Evolutionary conservation across 2,888 invertebrate genomes (phyloP).

Genomic region (Leptogaster cylindrica): DNA sequence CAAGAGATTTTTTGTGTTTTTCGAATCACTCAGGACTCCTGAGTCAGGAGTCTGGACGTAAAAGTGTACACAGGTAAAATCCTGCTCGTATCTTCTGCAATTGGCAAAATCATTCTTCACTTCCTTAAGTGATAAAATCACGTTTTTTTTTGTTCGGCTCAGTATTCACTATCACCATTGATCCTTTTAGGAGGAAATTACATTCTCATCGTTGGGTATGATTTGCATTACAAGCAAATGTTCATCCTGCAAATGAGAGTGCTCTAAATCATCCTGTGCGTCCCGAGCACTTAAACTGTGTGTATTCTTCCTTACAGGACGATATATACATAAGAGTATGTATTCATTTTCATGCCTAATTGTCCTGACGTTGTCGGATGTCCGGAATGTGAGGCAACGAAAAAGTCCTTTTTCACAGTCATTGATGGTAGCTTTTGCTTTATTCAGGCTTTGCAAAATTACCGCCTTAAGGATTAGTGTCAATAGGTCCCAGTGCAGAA

Average conservation of each 20-base stretch:
- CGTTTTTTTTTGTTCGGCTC: slow-evolving; percentile 8
- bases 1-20: no score
- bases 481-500: slow-evolving; percentile 13
- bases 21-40: no score
- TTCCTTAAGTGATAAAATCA: slow-evolving; percentile 15
- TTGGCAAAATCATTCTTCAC: no score
- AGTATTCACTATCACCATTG: not conserved
- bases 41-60: no score
- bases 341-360: slow-evolving; percentile 29
- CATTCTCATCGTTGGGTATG: slow-evolving; percentile 1
- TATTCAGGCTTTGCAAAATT: not conserved
- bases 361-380: slow-evolving; percentile 20
- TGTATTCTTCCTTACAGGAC: slow-evolving; percentile 21
- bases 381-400: slow-evolving; percentile 6
- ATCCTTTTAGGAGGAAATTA: slow-evolving; percentile 1
- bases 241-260: not conserved
- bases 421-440: not conserved
- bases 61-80: no score
- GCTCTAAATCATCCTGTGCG: slow-evolving; percentile 9
- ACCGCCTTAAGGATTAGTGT: slow-evolving; percentile 7
- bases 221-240: slow-evolving; percentile 18
- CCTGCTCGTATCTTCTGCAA: no score
- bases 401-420: slow-evolving; percentile 3
- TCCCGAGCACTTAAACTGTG: not conserved
- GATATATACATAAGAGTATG: no score